Base-by-base conservation (phyloP, 2,113 vertebrate genomes). In the Diadophis punctatus region DNA sequence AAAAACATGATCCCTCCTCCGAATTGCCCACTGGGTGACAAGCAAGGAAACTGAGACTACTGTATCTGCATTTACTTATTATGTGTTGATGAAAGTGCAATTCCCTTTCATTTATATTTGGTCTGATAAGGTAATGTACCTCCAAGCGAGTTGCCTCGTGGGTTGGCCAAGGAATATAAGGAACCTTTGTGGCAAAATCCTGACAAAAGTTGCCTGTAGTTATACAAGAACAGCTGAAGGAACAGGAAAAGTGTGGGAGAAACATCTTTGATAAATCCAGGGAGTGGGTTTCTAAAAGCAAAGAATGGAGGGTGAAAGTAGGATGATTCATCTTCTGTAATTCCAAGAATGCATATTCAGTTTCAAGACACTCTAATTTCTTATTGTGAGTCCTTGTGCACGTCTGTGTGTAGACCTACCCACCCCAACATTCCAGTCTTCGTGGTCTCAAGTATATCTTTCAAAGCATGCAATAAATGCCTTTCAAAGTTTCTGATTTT, bases 11-110 rank as follows among this genome's bases (percentile, higher is more conserved):
- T 63, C 84, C 27, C 27, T 6, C 39, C n/a, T 7, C n/a, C n/a
- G 52, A 90, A 88, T 1, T 39, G 90, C 88, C 92, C 93, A 7
- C 51, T 49, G 93, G 93, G 93, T 96, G 95, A 90, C 51, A 0
- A 1, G 88, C 27, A 93, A 88, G 88, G 86, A 95, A 96, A 94
- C 53, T 22, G 3, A 93, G 93, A 90, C 9, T 22, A 68, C 3
- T 34, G 12, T 34, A 60, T 49, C 4, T 60, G 43, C 18, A 10
- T 23, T 86, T 30, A 58, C 80, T 49, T 60, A 60, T 85, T 22
- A 8, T 86, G 80, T 90, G 25, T 90, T 84, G 87, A 34, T n/a
- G 49, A 49, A 63, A 63, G 85, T 6, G 12, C 22, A 49, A 86
- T 34, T 60, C 43, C 58, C 14, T 87, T 58, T 86, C 48, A 60